phyloP scores from a whole-genome alignment of 2,888 invertebrate genomes.

The Harmothoe impar region DNA sequence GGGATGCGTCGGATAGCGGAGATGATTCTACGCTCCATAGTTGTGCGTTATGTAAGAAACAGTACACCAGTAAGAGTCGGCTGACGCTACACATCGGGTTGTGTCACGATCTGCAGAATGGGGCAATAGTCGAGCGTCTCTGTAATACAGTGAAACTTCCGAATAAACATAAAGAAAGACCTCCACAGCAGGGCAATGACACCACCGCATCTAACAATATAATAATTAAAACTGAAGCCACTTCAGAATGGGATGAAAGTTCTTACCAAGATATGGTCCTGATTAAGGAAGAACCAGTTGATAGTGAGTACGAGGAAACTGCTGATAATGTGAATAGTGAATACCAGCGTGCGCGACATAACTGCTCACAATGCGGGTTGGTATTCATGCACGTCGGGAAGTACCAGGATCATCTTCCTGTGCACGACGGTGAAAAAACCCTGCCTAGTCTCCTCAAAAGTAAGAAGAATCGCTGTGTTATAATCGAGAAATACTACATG shows the following conservation, averaged over 20 bases:
- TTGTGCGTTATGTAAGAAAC: neutral
- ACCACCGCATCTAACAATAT: too few relatives aligned
- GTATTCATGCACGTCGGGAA: neutral
- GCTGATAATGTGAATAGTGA: too few relatives aligned
- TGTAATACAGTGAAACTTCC: too few relatives aligned
- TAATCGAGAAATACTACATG: slow-evolving; percentile 43
- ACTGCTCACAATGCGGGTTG: neutral
- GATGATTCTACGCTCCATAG: neutral
- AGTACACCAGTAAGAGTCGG: neutral
- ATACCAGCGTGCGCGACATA: too few relatives aligned
- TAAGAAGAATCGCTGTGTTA: neutral
- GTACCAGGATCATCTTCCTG: neutral
- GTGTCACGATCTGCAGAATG: neutral
- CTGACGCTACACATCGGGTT: neutral
- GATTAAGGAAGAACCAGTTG: neutral
- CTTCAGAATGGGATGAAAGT: too few relatives aligned
- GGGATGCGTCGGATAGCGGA: neutral
- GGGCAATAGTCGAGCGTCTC: too few relatives aligned
- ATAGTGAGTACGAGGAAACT: neutral
- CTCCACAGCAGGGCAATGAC: too few relatives aligned
- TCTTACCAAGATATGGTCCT: neutral
- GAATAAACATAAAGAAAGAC: too few relatives aligned
- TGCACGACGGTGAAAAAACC: neutral
- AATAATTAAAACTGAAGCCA: too few relatives aligned
- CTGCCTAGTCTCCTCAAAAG: neutral